phyloP scores from a whole-genome alignment of 2,888 invertebrate genomes.

The Trichopoda pennipes region DNA sequence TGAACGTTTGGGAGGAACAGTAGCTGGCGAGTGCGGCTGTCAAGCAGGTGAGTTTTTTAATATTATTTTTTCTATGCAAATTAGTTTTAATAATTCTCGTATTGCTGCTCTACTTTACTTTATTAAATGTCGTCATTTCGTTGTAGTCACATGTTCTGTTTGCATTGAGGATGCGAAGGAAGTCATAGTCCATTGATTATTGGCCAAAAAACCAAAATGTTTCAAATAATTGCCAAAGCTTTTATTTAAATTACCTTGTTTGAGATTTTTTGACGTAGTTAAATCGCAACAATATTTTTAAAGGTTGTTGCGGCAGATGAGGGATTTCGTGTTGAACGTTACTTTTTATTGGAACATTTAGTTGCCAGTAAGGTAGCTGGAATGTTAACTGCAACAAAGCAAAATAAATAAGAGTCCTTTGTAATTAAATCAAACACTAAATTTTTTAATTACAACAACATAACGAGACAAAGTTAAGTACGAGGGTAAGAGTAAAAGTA shows the following conservation, averaged over 20 bases:
- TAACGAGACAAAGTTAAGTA: too few species aligned
- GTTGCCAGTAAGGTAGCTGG: not conserved
- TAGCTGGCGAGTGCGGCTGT: conserved; percentile 62
- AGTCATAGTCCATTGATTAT: conserved; percentile 13
- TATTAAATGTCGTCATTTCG: conserved; percentile 9
- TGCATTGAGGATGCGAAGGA: not conserved
- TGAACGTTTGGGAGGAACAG: conserved; percentile 53
- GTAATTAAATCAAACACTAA: too few species aligned
- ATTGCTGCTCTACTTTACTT: conserved; percentile 29
- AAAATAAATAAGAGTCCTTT: too few species aligned
- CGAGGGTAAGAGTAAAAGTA: too few species aligned
- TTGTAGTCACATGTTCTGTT: not conserved
- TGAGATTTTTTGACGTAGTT: not conserved
- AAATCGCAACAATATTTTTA: not conserved
- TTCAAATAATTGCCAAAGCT: conserved; percentile 20
- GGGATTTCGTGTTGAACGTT: conserved; percentile 1
- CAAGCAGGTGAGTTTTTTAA: conserved; percentile 65
- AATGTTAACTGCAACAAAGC: not conserved
- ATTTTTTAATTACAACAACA: too few species aligned
- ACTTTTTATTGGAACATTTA: conserved; percentile 10
- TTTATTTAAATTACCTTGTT: conserved; percentile 10
- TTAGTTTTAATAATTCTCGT: conserved; percentile 38
- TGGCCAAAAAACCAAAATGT: conserved; percentile 17
- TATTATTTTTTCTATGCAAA: conserved; percentile 34
- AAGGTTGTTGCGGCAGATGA: conserved; percentile 6